Percentiles rank a stretch among this genome's conserved stretches.
phyloP scores from a whole-genome alignment of 35 echinoderm and acorn worm genomes.

The Ophiothrix spiculata region DNA sequence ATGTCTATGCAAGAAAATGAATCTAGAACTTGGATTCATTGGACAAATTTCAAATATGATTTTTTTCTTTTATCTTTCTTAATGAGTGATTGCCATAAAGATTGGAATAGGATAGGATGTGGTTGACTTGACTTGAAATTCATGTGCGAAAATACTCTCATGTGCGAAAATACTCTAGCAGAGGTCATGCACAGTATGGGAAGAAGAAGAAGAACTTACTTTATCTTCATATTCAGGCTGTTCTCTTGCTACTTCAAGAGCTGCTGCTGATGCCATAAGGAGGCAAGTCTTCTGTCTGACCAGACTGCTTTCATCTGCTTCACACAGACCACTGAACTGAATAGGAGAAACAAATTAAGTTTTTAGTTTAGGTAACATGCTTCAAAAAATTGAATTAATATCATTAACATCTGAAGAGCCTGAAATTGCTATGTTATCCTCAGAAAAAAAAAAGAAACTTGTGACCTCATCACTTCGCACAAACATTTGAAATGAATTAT shows the following conservation, averaged over 20 bases:
- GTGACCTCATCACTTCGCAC: no score
- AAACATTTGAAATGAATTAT: no score
- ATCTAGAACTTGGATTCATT: not conserved
- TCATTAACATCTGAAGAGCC: no score
- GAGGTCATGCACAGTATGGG: not conserved
- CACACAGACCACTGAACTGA: slow-evolving; percentile 65
- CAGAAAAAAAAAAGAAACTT: no score
- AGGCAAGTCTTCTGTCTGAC: slow-evolving; percentile 83
- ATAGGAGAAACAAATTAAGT: no score
- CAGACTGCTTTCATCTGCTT: slow-evolving; percentile 44
- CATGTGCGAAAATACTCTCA: no score
- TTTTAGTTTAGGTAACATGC: no score
- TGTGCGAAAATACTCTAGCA: not conserved
- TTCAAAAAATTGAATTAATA: no score
- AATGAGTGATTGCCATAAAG: not conserved
- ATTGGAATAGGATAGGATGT: not conserved
- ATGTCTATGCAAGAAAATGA: not conserved
- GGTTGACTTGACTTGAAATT: not conserved
- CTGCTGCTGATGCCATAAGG: slow-evolving; percentile 76
- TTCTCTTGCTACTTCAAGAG: slow-evolving; percentile 56
- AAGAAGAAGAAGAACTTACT: not conserved
- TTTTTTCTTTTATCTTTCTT: not conserved
- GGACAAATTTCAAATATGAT: not conserved
- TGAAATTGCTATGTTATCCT: no score
- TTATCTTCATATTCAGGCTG: not conserved